Conservation (phyloP, 2,113 vertebrate species). For the Cryptomyrus ogoouensis region DNA sequence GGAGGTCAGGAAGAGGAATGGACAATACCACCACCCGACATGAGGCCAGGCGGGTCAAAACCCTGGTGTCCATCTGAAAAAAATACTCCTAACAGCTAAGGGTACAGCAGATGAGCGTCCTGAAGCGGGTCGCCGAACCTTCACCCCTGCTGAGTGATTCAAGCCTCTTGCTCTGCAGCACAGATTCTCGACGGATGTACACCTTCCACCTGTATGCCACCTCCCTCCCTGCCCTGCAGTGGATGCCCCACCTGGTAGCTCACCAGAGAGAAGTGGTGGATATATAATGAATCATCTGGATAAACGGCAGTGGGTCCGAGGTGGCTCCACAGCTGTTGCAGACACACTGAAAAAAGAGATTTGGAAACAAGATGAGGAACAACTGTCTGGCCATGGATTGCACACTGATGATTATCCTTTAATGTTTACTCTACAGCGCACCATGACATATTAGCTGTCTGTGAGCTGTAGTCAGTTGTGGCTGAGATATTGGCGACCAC, state of each 20-base stretch:
- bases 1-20: background rate
- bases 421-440: background rate
- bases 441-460: background rate
- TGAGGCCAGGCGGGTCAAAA: background rate
- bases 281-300: constrained; percentile 98
- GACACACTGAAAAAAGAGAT: constrained; percentile 69
- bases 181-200: background rate
- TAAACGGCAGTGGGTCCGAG: constrained; percentile 88
- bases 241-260: constrained; percentile 41
- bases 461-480: background rate
- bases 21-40: background rate
- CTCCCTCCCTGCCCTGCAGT: background rate
- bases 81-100: background rate
- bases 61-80: background rate
- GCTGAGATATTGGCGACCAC: background rate
- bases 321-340: constrained; percentile 92
- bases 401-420: background rate
- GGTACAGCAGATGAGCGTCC: background rate
- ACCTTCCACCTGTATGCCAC: background rate
- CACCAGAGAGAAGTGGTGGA: constrained; percentile 96
- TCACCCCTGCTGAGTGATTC: background rate
- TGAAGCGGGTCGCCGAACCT: background rate
- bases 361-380: background rate
- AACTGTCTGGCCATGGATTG: background rate
- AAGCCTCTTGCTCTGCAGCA: background rate